Evolutionary conservation across 2,113 vertebrate genomes (phyloP).

Genomic region (Manacus vitellinus): DNA sequence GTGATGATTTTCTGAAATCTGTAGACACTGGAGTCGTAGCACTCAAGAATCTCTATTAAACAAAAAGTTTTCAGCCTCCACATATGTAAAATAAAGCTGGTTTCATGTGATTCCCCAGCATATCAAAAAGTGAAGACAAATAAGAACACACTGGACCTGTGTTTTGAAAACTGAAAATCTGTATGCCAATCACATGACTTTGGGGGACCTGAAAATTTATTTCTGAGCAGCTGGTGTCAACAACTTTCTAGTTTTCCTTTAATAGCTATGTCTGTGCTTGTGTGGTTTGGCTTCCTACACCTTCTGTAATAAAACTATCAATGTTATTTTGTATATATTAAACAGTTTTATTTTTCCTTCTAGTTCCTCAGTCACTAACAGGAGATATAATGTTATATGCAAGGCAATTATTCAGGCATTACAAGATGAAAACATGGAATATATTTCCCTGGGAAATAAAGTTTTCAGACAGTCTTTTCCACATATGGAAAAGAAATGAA

Average conservation of each 20-base stretch:
- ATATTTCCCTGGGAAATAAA: slow-evolving; percentile 14
- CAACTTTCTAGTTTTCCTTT: slow-evolving; percentile 17
- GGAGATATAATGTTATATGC: not conserved
- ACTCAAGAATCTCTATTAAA: not conserved
- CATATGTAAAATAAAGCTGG: not conserved
- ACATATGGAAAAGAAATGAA: not conserved
- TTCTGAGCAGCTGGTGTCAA: not conserved
- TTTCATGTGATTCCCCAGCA: not conserved
- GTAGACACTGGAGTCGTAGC: not conserved
- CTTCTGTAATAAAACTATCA: slow-evolving; percentile 1
- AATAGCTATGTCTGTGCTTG: not conserved
- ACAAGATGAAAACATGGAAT: slow-evolving; percentile 1
- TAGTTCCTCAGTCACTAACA: not conserved
- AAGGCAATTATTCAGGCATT: not conserved
- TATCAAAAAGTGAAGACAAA: not conserved
- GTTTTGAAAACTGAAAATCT: not conserved
- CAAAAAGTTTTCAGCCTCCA: not conserved
- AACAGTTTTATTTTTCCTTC: slow-evolving; percentile 8
- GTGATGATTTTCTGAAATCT: not conserved
- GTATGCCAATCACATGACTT: not conserved
- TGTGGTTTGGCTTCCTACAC: not conserved
- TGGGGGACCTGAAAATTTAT: not conserved
- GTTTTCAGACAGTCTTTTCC: not conserved
- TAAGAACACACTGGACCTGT: not conserved
- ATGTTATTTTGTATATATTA: not conserved